Evolutionary conservation across 2,113 vertebrate genomes (phyloP).

Genomic region (Eclectus roratus): DNA sequence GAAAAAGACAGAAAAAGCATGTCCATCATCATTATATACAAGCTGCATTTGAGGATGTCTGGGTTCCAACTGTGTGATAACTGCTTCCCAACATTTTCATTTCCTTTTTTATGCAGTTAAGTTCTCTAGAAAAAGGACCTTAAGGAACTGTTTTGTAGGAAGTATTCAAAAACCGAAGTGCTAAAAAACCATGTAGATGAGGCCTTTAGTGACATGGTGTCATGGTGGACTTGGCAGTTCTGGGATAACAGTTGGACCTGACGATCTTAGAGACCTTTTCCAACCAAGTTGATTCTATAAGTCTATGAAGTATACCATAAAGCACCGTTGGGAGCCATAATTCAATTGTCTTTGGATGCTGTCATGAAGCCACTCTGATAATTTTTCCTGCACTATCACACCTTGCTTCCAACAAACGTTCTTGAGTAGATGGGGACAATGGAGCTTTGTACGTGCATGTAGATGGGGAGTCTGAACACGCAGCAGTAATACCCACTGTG

Average conservation of each 20-base stretch:
- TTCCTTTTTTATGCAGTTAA: background rate
- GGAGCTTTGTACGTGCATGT: rapidly evolving
- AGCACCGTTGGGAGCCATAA: rapidly evolving
- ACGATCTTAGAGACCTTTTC: background rate
- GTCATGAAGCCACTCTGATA: background rate
- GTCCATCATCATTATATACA: background rate
- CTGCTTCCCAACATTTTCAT: background rate
- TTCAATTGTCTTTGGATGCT: background rate
- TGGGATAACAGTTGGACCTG: background rate
- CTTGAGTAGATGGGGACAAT: background rate
- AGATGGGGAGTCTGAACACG: background rate
- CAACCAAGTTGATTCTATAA: background rate
- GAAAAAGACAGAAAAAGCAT: background rate
- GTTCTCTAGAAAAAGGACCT: background rate
- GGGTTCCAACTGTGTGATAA: background rate
- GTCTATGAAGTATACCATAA: background rate
- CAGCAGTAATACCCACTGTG: background rate
- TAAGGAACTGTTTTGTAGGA: background rate
- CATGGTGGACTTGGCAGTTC: background rate
- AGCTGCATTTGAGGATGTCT: background rate
- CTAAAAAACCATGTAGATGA: background rate
- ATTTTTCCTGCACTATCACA: background rate
- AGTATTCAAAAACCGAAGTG: background rate
- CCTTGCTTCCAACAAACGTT: rapidly evolving
- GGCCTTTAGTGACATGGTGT: background rate